phyloP scores from a whole-genome alignment of 2,113 vertebrate species.

The Corythoichthys haematopterus region DNA sequence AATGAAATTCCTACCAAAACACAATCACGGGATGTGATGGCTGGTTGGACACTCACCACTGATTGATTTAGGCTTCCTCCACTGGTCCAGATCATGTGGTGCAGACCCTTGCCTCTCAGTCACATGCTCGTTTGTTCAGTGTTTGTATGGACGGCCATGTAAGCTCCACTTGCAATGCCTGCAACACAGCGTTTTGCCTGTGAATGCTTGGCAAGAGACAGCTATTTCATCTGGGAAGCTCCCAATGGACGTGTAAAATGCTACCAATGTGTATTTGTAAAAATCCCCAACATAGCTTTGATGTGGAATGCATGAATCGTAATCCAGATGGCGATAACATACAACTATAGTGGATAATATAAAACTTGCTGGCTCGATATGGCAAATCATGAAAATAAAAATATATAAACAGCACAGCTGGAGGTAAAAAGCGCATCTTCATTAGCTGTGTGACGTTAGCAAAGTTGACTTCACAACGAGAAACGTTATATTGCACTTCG shows the following conservation, averaged over 20 bases:
- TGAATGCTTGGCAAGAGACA: conserved; percentile 7
- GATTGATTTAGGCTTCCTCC: conserved; percentile 36
- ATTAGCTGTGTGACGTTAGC: neutral
- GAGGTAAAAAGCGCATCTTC: conserved; percentile 1
- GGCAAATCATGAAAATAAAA: neutral
- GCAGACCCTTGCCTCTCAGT: conserved; percentile 34
- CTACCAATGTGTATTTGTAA: neutral
- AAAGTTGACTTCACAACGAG: neutral
- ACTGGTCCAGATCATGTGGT: conserved; percentile 59
- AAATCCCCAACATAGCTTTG: neutral
- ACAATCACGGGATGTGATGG: neutral
- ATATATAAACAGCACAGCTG: conserved; percentile 25
- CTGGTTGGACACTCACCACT: conserved; percentile 44
- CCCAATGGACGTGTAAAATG: neutral
- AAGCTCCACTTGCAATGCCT: conserved; percentile 24
- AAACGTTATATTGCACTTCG: conserved; percentile 24
- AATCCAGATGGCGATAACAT: neutral
- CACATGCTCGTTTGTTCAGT: conserved; percentile 58
- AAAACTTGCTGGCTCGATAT: neutral
- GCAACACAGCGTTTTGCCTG: conserved; percentile 16
- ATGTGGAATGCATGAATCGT: neutral
- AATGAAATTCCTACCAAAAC: neutral
- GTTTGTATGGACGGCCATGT: conserved; percentile 26
- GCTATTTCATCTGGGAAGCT: neutral
- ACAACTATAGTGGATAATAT: neutral